These are phyloP conservation scores for Drosophila takahashii DNA, from an alignment of 1,140 invertebrate genomes.

Conservation along the genomic window DNA sequence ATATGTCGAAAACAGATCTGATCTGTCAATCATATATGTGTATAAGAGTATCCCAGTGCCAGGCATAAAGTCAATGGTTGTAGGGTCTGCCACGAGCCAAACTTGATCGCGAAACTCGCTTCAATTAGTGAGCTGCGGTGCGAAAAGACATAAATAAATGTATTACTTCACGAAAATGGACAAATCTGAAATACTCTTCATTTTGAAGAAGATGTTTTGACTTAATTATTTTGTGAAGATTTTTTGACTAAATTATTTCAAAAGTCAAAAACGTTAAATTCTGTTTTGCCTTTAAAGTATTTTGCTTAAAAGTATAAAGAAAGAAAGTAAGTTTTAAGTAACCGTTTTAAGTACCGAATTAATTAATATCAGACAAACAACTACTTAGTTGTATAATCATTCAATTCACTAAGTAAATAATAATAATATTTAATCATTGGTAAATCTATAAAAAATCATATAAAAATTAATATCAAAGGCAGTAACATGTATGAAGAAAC, in stretches of 20 bases:
- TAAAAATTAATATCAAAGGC: no score
- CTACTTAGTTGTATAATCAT: not conserved
- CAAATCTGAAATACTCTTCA: constrained; percentile 8
- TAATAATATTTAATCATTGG: not conserved
- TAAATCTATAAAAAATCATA: not conserved
- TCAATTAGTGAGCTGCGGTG: constrained; percentile 56
- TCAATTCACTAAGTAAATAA: not conserved
- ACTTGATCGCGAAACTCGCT: constrained; percentile 32
- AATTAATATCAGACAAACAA: not conserved
- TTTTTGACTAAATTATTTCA: no score
- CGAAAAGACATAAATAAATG: constrained; percentile 16
- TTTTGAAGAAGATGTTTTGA: not conserved
- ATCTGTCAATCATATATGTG: constrained; percentile 15
- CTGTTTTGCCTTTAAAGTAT: no score
- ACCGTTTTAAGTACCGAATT: not conserved
- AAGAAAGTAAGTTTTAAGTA: not conserved
- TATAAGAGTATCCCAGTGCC: not conserved
- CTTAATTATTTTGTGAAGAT: no score
- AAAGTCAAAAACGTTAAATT: no score
- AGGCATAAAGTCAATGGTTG: constrained; percentile 4
- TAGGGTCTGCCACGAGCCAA: constrained; percentile 50
- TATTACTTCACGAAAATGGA: constrained; percentile 2
- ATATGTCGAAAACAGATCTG: constrained; percentile 10
- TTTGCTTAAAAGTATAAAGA: not conserved
- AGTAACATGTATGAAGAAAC: no score